Base-by-base conservation (phyloP, 1,140 invertebrate species). In the Drepana arcuata region DNA sequence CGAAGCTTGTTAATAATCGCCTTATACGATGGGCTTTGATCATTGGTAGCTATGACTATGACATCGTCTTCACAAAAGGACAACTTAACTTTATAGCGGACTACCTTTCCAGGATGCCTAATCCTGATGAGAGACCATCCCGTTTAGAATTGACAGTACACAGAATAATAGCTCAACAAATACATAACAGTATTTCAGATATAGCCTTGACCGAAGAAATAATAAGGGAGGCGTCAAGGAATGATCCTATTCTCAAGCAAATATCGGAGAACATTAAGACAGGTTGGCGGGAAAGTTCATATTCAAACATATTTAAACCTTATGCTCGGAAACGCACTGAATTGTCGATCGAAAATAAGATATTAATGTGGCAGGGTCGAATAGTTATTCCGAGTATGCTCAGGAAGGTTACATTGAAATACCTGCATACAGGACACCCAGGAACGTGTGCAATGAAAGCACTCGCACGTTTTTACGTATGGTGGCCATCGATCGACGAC, bases 401-500 rank as follows among this genome's bases (percentile, higher is more conserved):
- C 14, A 36, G 48, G 16, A n/a, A 40, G 1, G n/a, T 9, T 0
- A 12, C 70, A 12, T 28, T 75, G 26, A 34, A 53, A 23, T 54
- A 70, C 40, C 41, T 75, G 10, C 67, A 75, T 25, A 46, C 48
- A 10, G 41, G 36, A 1, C 66, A 70, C 26, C 37, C 46, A 14
- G 67, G 62, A 10, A 42, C 67, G 0, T 48, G 57, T 5, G 41
- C 48, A 45, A 70, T 63, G 41, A 73, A 68, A 36, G 36, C 53
- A 14, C 26, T 66, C 5, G 69, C 69, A 0, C 36, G 50, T 5
- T 51, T 54, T 23, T 79, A 84, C 44, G 61, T 85, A 4, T 65
- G 18, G 42, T 54, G 16, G 63, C 59, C 15, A 41, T 37, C 4
- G 24, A 35, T 0, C 54, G 52, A 26, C 9, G 54, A 66, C 14